These are phyloP conservation scores for Bombycilla garrulus DNA, from an alignment of 2,113 vertebrate species.

Conservation along the genomic window DNA sequence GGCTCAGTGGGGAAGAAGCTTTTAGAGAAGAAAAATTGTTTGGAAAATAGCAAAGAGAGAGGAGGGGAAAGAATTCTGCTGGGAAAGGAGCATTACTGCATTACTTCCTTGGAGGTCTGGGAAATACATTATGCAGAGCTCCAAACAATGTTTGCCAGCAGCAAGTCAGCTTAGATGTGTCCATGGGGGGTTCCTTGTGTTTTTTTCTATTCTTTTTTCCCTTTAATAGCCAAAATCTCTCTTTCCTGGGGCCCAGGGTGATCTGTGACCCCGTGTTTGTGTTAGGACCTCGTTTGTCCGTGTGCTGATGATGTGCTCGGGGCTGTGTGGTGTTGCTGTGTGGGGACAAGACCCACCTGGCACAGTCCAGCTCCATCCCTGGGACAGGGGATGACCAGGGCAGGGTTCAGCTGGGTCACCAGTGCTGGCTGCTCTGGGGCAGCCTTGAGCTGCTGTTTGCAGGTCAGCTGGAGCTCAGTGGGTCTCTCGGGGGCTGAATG, in stretches of 20 bases:
- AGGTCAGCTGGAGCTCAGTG: background rate
- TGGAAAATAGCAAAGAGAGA: slow-evolving; percentile 43
- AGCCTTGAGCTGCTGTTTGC: background rate
- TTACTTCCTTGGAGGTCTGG: slow-evolving; percentile 62
- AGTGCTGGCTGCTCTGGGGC: background rate
- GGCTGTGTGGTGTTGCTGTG: background rate
- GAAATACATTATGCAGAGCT: slow-evolving; percentile 58
- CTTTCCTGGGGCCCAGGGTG: slow-evolving; percentile 17
- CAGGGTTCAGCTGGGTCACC: background rate
- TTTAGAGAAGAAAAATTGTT: slow-evolving; percentile 41
- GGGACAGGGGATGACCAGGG: background rate
- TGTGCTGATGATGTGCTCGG: background rate
- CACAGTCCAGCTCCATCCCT: background rate
- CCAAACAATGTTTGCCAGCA: slow-evolving; percentile 60
- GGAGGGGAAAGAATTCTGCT: slow-evolving; percentile 45
- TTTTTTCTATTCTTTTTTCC: background rate
- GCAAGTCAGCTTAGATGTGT: slow-evolving; percentile 51
- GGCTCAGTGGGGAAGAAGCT: slow-evolving; percentile 40
- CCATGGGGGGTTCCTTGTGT: slow-evolving; percentile 37
- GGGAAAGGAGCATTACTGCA: slow-evolving; percentile 38
- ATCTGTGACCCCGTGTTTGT: background rate
- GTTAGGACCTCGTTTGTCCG: background rate
- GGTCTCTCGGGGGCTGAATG: background rate
- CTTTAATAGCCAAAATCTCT: background rate
- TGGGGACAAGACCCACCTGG: background rate